Base-by-base conservation (phyloP, 2,888 invertebrate species). In the Boloria euphrosyne region DNA sequence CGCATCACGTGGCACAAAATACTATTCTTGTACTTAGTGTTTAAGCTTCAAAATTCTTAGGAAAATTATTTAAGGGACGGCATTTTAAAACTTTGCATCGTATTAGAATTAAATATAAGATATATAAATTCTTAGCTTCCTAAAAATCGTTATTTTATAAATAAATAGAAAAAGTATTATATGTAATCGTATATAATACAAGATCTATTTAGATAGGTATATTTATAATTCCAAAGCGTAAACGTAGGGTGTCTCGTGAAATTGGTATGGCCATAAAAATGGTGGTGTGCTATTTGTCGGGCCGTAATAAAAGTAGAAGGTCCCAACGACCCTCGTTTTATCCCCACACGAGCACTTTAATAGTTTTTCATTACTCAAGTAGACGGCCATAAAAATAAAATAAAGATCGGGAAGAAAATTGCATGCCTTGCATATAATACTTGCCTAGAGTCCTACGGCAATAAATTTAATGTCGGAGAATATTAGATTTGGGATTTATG, bases 361-460 rank as follows among this genome's bases (percentile, higher is more conserved):
- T 90, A 88, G 90, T 89, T 89, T 90, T 90, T 90, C 90, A 90
- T 90, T 90, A 90, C 90, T 90, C 89, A 89, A 90, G 89, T 89
- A 90, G 90, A 90, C 81, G 84, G 76, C 79, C 83, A 88, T 89
- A 90, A 90, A 89, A 86, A 76, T 76, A 76, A 78, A 79, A 89
- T 89, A 87, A 88, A 87, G 79, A 83, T 84, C 76, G 82, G 82
- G 79, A 87, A 85, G 90, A 89, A 90, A 90, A 90, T 90, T 89
- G 90, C 89, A 88, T 82, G 81, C 77, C 83, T 83, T 90, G 90
- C 90, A 90, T 89, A 89, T 89, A 89, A 88, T 85, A 78, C 82
- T 73, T 77, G 83, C 83, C 80, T 78, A 78, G 73, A 78, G 75
- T 78, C 75, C 75, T 75, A 73, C 54, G 75, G 71, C 78, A 82